Evolutionary conservation across 1,140 invertebrate genomes (phyloP), one percentile per base, ranked within the genome.

Genomic region (Zaprionus inermis): DNA sequence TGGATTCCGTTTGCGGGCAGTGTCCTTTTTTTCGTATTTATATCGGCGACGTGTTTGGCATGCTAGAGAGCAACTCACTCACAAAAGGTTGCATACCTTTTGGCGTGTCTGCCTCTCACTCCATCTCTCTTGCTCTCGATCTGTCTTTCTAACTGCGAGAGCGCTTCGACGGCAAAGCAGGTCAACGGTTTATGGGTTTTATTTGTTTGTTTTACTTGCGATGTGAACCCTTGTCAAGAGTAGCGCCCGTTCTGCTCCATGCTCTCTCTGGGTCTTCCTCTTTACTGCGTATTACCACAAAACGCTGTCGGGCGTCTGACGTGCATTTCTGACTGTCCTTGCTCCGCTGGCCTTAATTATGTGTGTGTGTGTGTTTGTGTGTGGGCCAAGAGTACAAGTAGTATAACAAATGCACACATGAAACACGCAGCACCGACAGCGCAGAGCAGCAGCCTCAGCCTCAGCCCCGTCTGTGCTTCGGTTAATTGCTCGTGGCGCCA

Each of bases 311-410:
- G 61, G 65, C 56, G 51, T 44, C 57, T 68, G 55, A 72, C 64
- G 55, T 72, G 56, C 69, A 73, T 57, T 56, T 75, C 67, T 64
- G 34, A 44, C 66, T 86, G 83, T 88, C 83, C 83, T 86, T 86
- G 83, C 83, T 76, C 83, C 67, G 83, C 83, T 88, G 79, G 76
- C 83, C 83, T 88, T 86, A 86, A 86, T 86, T 86, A 86, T 88
- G 83, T 86, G 79, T 88, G 83, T 86, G 79, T 24, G 4, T 24
- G 22, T 4, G 22, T 28, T 3, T 28, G 24, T 28, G 24, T 28
- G 79, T 88, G 79, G 83, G 79, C 65, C 79, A 77, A 81, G 81
- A 77, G 71, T 60, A 16, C 20, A 24, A 28, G 18, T 20, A 16
- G 51, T 34, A 56, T 18, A 84, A 79, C 81, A 85, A 85, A 84